Base-by-base conservation (phyloP, 64 coral and sea anemone species). In the Montipora cactus region DNA sequence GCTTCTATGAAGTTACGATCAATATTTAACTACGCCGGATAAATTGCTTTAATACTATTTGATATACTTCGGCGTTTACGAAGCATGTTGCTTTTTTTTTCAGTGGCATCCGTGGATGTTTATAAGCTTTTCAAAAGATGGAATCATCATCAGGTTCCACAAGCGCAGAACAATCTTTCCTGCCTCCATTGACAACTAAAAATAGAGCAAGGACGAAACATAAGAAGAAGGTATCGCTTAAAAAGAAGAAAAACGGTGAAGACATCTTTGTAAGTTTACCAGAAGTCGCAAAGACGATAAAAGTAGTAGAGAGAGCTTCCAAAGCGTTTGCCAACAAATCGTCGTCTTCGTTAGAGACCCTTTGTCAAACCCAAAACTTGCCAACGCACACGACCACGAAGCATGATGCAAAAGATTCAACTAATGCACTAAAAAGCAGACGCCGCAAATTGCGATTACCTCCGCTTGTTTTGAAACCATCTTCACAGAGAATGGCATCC, bases 91-190 rank as follows among this genome's bases (percentile, higher is more conserved):
- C 37, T 37, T 37, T 37, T 55, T 55, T 64, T 12, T 64, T 64
- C 61, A 15, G 14, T 16, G 8, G 61, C 14, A 15, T 64, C 11
- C 9, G 3, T 4, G 82, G n/a, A 51, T 72, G 47, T 85, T 86
- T 10, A 18, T 72, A 18, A 70, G 8, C 45, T 86, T 78, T 16
- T 71, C 16, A 66, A 23, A 71, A 66, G 64, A 86, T 86, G 62
- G 62, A 47, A 9, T 86, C 71, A 64, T 0, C 61, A 12, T 64
- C 61, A 48, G 11, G 47, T 86, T 86, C 62, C 22, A 62, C 53
- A n/a, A 49, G 23, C 7, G 21, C 47, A 45, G 82, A 86, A 14
- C 44, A 86, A 72, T 21, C 82, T 21, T 86, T 86, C 64, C 66
- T 86, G 15, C 82, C 82, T 49, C 50, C 64, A 18, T 71, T 86